phyloP scores from a whole-genome alignment of 2,888 invertebrate species.

The Tillus elongatus region DNA sequence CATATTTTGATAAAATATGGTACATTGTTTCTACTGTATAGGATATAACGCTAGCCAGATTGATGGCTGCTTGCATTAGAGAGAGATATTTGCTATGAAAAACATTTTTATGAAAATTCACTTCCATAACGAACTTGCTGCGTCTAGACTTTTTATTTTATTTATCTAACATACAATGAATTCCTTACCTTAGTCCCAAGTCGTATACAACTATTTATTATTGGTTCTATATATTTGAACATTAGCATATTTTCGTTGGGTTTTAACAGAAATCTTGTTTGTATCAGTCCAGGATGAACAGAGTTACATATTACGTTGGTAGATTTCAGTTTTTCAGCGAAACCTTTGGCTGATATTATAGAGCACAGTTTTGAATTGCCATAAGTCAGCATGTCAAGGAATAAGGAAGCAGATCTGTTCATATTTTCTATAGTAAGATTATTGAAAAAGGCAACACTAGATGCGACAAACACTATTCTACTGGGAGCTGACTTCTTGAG shows the following conservation, averaged over 20 bases:
- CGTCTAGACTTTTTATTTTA: no score
- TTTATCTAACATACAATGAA: no score
- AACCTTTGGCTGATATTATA: conserved; percentile 34
- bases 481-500: conserved; percentile 35
- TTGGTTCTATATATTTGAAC: no score
- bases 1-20: no score
- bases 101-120: no score
- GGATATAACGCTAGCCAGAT: no score
- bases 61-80: no score
- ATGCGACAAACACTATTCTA: conserved; percentile 36
- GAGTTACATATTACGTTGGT: conserved; percentile 35
- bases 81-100: no score
- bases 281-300: conserved; percentile 36
- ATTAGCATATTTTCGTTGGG: no score
- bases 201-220: background rate
- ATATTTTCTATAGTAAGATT: conserved; percentile 27
- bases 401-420: conserved; percentile 8
- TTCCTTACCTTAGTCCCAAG: background rate
- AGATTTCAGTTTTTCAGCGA: conserved; percentile 31
- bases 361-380: conserved; percentile 37
- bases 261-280: conserved; percentile 19
- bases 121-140: no score
- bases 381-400: conserved; percentile 28
- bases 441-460: conserved; percentile 27
- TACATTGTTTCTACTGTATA: no score